Base-by-base conservation (phyloP, 2,113 vertebrate species). In the Delphinus delphis region DNA sequence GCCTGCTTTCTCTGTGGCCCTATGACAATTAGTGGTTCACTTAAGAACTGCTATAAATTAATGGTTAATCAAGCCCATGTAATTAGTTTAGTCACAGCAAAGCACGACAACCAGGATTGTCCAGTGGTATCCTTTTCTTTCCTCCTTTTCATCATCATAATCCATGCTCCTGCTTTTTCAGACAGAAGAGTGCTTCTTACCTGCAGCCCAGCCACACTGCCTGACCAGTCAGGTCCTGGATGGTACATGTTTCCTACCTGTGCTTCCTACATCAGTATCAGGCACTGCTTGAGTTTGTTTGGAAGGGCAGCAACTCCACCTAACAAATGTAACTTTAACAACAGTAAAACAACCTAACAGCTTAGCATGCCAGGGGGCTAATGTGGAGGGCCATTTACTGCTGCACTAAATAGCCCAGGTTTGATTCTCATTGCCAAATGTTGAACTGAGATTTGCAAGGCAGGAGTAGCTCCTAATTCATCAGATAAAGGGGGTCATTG, bases 401-500 rank as follows among this genome's bases (percentile, higher is more conserved):
- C 98, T 98, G 98, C 98, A 98, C 98, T 99, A 99, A 99, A 99
- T 98, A 99, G 99, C 98, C 98, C 97, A 96, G 97, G 98, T 98
- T 99, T 99, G 98, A 97, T 98, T 99, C 98, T 98, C 98, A 93
- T 41, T 98, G 98, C 98, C 99, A 99, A 99, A 98, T 99, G 98
- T 98, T 82, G 98, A 99, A 98, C 98, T 98, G 99, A 99, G 99
- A 98, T 98, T 99, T 99, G 98, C 98, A 98, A 98, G 98, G 98
- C 98, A 97, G 97, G 98, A 98, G 97, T 89, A 92, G 98, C 98
- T 98, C 98, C 98, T 98, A 98, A 99, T 98, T 99, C 98, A 98
- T 98, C 98, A 98, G 96, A 98, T 99, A 99, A 99, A 99, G 98
- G 98, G 98, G 99, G 99, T 99, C 98, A 99, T 98, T 98, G 98